A percentile compares a stretch with the other conserved stretches of the same genome.
Conservation (phyloP, 2,797 vertebrate genomes). For the Sciaenops ocellatus region DNA sequence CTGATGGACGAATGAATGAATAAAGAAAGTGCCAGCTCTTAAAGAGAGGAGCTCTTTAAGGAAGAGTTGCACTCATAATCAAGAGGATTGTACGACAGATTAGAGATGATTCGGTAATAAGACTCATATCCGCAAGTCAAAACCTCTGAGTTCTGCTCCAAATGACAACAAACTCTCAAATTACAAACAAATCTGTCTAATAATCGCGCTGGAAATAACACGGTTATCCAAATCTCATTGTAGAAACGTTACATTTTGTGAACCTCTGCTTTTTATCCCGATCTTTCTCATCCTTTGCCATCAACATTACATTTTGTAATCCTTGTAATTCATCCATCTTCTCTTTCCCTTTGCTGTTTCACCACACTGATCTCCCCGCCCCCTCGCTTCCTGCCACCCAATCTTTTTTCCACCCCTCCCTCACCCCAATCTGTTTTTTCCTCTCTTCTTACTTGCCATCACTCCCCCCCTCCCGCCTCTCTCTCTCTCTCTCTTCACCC, state of each 20-base stretch:
- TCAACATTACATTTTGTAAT: constrained; percentile 39
- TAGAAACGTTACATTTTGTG: background rate
- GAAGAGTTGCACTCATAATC: constrained; percentile 41
- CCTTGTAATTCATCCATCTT: constrained; percentile 46
- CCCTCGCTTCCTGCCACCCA: constrained; percentile 50
- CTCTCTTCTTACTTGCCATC: constrained; percentile 21
- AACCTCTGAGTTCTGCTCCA: constrained; percentile 45
- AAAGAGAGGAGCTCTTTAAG: constrained; percentile 40
- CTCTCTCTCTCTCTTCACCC: background rate
- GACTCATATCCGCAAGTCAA: constrained; percentile 50
- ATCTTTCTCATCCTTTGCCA: constrained; percentile 31
- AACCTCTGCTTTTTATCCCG: constrained; percentile 3
- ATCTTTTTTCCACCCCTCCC: constrained; percentile 60
- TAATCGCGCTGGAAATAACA: constrained; percentile 4
- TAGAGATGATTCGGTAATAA: constrained; percentile 51
- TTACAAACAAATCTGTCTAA: constrained; percentile 25
- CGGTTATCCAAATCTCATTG: constrained; percentile 4
- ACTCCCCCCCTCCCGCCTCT: no score
- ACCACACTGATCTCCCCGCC: constrained; percentile 32
- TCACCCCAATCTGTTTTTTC: constrained; percentile 37
- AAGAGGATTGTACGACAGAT: constrained; percentile 49
- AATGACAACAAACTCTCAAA: constrained; percentile 31
- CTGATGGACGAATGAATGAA: constrained; percentile 37
- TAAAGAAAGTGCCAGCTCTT: constrained; percentile 18
- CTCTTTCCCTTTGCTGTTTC: constrained; percentile 31